These are phyloP conservation scores for Melipona beecheii DNA, from an alignment of 2,888 invertebrate genomes.

Conservation along the genomic window DNA sequence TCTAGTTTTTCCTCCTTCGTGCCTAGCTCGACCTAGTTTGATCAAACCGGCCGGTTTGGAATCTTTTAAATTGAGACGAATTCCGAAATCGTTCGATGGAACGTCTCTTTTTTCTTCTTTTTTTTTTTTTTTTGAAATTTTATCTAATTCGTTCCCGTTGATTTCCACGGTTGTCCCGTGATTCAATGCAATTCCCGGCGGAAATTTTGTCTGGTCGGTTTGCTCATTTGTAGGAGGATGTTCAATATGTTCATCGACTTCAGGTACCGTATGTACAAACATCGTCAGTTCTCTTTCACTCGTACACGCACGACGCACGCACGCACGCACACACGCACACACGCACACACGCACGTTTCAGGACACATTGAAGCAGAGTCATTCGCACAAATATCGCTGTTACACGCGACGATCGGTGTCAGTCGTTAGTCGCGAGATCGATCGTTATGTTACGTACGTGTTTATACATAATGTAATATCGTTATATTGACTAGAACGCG, in stretches of 20 bases:
- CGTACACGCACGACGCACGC: constrained; percentile 18
- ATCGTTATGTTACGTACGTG: constrained; percentile 51
- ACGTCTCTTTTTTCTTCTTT: not conserved
- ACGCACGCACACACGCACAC: constrained; percentile 28
- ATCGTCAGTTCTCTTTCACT: constrained; percentile 24
- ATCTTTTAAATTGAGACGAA: not conserved
- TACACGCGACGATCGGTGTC: constrained; percentile 33
- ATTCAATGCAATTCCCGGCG: not conserved
- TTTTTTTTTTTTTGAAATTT: not conserved
- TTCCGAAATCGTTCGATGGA: not conserved
- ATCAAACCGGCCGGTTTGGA: constrained; percentile 45
- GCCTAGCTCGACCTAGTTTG: constrained; percentile 14
- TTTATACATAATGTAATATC: constrained; percentile 64
- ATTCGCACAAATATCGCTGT: constrained; percentile 33
- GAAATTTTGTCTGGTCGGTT: constrained; percentile 39
- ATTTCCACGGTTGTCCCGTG: no score
- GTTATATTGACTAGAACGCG: constrained; percentile 70
- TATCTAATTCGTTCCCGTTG: not conserved
- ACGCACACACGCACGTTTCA: constrained; percentile 26
- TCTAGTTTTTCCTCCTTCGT: constrained; percentile 45
- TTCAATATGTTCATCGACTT: constrained; percentile 68
- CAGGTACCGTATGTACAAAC: constrained; percentile 73
- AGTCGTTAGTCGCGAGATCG: constrained; percentile 54
- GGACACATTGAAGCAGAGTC: constrained; percentile 15
- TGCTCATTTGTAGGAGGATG: constrained; percentile 47